phyloP scores from a whole-genome alignment of 1,140 invertebrate species.

The Aricia agestis region DNA sequence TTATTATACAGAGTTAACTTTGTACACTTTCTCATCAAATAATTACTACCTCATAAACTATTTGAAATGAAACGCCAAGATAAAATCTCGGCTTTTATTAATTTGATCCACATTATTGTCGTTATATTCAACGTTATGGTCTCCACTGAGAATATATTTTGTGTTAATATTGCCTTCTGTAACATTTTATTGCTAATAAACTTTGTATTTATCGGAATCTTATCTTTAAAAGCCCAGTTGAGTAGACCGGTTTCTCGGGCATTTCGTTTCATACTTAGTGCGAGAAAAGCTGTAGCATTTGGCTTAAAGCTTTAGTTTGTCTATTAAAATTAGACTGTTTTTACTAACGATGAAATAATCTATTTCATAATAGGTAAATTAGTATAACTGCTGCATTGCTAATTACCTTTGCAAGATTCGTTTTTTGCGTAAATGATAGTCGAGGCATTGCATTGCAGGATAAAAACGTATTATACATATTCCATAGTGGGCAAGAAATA shows the following conservation, averaged over 20 bases:
- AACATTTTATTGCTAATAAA: slow-evolving; percentile 11
- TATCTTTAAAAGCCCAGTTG: neutral
- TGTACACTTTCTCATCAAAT: neutral
- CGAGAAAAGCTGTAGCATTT: neutral
- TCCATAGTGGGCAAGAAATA: too few relatives aligned
- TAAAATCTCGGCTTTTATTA: slow-evolving; percentile 6
- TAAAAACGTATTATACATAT: too few relatives aligned
- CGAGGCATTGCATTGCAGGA: too few relatives aligned
- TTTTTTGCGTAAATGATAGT: too few relatives aligned
- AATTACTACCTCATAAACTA: slow-evolving; percentile 3
- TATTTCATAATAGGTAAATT: too few relatives aligned
- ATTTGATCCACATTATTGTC: slow-evolving; percentile 12
- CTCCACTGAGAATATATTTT: neutral
- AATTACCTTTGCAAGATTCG: too few relatives aligned
- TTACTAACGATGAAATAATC: too few relatives aligned
- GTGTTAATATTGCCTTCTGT: slow-evolving; percentile 9
- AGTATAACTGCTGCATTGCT: too few relatives aligned
- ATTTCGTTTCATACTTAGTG: neutral
- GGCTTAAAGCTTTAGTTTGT: neutral
- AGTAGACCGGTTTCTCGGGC: neutral
- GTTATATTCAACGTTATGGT: slow-evolving; percentile 1
- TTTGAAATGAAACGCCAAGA: slow-evolving; percentile 1
- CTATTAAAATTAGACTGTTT: neutral
- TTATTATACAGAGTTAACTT: neutral
- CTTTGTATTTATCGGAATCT: slow-evolving; percentile 9